Conservation (phyloP, 2,888 invertebrate species). For the Rhopalosiphum nymphaeae region DNA sequence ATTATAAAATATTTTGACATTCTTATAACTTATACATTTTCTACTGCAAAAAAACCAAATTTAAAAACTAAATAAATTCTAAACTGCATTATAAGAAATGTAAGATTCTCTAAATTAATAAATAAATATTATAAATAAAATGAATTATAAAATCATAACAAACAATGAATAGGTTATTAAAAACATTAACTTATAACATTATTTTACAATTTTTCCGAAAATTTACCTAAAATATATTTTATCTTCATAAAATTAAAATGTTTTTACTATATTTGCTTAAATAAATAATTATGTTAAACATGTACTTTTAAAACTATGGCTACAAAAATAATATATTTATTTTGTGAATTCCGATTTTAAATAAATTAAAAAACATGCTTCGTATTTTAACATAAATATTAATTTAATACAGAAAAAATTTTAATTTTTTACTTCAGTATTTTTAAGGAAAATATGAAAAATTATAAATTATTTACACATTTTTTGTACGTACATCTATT, state of each 20-base stretch:
- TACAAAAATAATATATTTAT: constrained; percentile 52
- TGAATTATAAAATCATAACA: background rate
- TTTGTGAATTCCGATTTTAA: background rate
- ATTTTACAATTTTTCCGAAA: background rate
- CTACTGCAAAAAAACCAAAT: background rate
- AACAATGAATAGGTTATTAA: constrained; percentile 12
- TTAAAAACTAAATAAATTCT: constrained; percentile 32
- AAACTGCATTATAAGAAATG: background rate
- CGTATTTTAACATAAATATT: background rate
- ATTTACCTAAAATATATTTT: constrained; percentile 26
- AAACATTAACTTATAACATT: background rate
- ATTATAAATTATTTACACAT: constrained; percentile 38
- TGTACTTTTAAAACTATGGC: constrained; percentile 37
- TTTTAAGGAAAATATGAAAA: constrained; percentile 1
- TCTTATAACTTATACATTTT: background rate
- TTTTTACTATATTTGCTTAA: constrained; percentile 10
- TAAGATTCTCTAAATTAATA: background rate
- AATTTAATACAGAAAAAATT: constrained; percentile 30
- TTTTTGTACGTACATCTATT: background rate
- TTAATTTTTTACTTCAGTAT: constrained; percentile 26
- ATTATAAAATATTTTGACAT: constrained; percentile 7
- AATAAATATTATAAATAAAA: background rate
- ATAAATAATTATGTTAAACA: constrained; percentile 9
- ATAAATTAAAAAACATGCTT: background rate
- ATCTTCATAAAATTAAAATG: constrained; percentile 12